Percentiles rank a stretch among this genome's conserved stretches.
phyloP scores from a whole-genome alignment of 2,797 vertebrate species.

The Dendrocincla tyrannina region DNA sequence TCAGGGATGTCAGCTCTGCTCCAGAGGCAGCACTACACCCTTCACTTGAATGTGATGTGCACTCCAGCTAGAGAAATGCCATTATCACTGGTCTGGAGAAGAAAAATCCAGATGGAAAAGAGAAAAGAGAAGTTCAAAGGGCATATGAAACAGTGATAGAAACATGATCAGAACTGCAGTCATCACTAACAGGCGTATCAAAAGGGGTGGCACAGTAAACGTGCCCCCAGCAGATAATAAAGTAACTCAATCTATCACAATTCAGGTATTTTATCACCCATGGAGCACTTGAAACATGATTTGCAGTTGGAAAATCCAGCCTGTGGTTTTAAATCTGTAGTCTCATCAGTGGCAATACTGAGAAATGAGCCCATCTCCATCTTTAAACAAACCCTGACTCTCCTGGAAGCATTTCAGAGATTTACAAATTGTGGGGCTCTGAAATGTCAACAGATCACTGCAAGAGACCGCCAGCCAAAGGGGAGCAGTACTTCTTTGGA shows the following conservation, averaged over 20 bases:
- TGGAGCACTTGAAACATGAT: background rate
- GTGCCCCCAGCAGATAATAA: background rate
- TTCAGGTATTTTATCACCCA: background rate
- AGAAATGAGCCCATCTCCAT: background rate
- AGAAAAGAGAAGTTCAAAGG: background rate
- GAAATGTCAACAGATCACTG: background rate
- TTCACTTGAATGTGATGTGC: background rate
- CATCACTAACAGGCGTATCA: background rate
- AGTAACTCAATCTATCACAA: background rate
- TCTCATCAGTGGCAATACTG: background rate
- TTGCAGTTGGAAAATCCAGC: background rate
- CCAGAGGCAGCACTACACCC: background rate
- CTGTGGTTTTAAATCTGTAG: background rate
- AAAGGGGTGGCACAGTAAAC: rapidly evolving
- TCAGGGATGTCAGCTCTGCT: background rate
- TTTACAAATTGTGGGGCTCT: background rate
- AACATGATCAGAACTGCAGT: background rate
- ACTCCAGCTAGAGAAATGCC: background rate
- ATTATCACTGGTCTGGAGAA: background rate
- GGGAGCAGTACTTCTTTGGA: background rate
- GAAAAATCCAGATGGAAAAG: background rate
- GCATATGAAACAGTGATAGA: background rate
- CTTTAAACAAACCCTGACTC: background rate
- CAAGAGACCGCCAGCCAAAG: background rate
- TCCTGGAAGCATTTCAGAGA: background rate